Base-by-base conservation (phyloP, 2,797 vertebrate species). In the Sylvilagus floridanus region DNA sequence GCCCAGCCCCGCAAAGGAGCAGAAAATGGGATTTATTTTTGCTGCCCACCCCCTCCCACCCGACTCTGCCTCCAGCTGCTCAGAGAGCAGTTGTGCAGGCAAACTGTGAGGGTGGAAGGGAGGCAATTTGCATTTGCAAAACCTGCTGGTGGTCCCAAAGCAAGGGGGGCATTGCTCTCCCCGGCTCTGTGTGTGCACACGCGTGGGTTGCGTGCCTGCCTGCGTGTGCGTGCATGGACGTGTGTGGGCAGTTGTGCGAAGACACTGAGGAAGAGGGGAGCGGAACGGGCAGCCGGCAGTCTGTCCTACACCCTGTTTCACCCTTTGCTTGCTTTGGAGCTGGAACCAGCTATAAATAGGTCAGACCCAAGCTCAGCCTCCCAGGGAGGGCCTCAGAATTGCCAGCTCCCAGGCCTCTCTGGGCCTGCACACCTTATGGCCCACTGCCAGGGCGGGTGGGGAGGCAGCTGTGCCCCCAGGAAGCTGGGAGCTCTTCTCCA, bases 1-100 rank as follows among this genome's bases (percentile, higher is more conserved):
- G 82, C 63, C 91, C 50, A 10, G 68, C 83, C 54, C 88, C 93
- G 90, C 79, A 94, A 94, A 88, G 95, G 88, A 97, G 96, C 96
- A 97, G 95, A 96, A 97, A 96, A 96, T 96, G 90, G 94, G 96
- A 97, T 96, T 97, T 94, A 96, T 94, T 96, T 95, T 93, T 68
- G 65, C 42, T 28, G 19, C 10, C 32, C 66, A 42, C 12, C 30
- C 24, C 72, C n/a, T 14, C 5, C 3, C 12, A 7, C 65, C 6
- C 0, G 1, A 37, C 54, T 69, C 88, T 90, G 85, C 88, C 84
- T 88, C 92, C 92, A 96, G 96, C 94, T 95, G 90, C 93, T 95
- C 50, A 7, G 90, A 75, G 81, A 95, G 93, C 96, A 96, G 95
- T 95, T 96, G 95, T 95, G 90, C 81, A 57, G 68, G 93, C 76